Evolutionary conservation across 2,797 vertebrate genomes (phyloP), one percentile per base, ranked within the genome.

Genomic region (Ispidina lecontei): DNA sequence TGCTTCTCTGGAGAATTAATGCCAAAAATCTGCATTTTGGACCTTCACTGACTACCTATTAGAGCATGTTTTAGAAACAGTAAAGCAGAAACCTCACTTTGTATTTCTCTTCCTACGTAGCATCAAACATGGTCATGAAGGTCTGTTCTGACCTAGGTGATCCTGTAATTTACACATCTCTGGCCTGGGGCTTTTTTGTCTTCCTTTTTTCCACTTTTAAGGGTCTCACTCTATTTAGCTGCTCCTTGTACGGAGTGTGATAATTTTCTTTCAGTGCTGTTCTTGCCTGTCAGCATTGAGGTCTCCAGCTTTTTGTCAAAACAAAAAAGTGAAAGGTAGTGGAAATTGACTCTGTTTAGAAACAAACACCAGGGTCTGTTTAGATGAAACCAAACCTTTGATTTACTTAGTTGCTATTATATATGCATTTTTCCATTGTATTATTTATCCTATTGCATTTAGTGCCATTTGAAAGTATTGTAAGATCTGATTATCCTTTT

Each of bases 401-500:
- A 55, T 95, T 91, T 94, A 35, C 29, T 43, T 92, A 60, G n/a
- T 80, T 7, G 20, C 39, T 87, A 20, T 26, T 37, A 44, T 29
- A 29, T 3, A 16, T 74, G 8, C 22, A 12, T 68, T 89, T 93
- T 93, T 73, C 35, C 76, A 7, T 43, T 93, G 41, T 73, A 65
- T 37, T 65, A 33, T 55, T 73, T 76, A 63, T 94, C 95, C 58
- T 90, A 4, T n/a, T 94, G 3, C 64, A 37, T 95, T 89, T 89
- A 69, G 28, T 41, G 92, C 46, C 28, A 8, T 73, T 70, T 73
- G 20, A 69, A 89, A 37, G 9, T 78, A 54, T 68, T 56, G n/a
- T 47, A 82, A 43, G 28, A 62, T 62, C 10, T n/a, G 10, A 15
- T 65, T 89, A 28, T 54, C 4, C 43, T 77, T 76, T 52, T 28